A percentile compares a stretch with the other conserved stretches of the same genome.
Evolutionary conservation across 2,113 vertebrate genomes (phyloP).

Genomic region (Menura novaehollandiae): DNA sequence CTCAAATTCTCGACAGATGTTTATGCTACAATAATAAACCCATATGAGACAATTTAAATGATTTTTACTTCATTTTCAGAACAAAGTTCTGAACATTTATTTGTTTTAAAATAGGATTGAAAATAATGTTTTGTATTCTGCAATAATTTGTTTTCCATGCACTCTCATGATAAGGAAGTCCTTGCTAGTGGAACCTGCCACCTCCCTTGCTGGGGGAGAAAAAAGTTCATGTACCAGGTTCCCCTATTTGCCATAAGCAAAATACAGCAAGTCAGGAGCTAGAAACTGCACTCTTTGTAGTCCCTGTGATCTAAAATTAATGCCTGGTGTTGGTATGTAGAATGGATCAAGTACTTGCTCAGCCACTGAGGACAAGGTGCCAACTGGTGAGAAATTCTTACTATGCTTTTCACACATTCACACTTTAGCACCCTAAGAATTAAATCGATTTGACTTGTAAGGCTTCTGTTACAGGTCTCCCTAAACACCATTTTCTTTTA

Average conservation of each 20-base stretch:
- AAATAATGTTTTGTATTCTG: not conserved
- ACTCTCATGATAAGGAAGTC: not conserved
- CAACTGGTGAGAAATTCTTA: conserved; percentile 50
- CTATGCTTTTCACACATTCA: conserved; percentile 39
- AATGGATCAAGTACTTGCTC: conserved; percentile 21
- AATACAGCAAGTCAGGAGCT: not conserved
- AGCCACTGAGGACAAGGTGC: conserved; percentile 7
- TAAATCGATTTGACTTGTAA: not conserved
- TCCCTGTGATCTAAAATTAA: conserved; percentile 43
- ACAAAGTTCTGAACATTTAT: not conserved
- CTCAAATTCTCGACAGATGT: not conserved
- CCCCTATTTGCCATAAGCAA: not conserved
- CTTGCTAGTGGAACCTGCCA: not conserved
- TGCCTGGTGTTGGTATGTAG: conserved; percentile 16
- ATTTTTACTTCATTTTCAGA: not conserved
- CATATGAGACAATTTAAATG: not conserved
- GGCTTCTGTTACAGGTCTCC: not conserved
- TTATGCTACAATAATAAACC: not conserved
- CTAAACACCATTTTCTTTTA: not conserved
- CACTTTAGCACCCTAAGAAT: conserved; percentile 45
- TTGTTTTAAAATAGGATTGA: not conserved
- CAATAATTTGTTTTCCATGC: not conserved
- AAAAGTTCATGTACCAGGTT: not conserved
- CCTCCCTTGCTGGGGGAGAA: not conserved
- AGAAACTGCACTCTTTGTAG: not conserved